phyloP scores from a whole-genome alignment of 1,140 invertebrate species.

The Araneus ventricosus region DNA sequence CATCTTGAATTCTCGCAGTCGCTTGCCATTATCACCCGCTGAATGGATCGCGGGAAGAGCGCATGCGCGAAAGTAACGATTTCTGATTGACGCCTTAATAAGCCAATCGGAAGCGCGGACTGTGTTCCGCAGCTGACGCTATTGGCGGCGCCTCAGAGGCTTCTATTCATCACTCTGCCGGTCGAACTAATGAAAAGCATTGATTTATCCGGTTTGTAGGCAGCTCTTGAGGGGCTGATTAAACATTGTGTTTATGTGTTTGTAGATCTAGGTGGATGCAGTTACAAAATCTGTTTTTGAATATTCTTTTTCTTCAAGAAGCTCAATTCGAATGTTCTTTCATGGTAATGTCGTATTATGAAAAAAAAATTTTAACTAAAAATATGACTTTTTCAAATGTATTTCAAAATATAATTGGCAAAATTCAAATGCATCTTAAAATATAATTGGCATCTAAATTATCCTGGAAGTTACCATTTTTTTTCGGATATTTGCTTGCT shows the following conservation, averaged over 20 bases:
- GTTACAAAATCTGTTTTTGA: not conserved
- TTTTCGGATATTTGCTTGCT: too few species aligned
- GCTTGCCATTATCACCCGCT: constrained; percentile 69
- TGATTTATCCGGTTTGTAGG: constrained; percentile 74
- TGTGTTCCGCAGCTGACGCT: constrained; percentile 69
- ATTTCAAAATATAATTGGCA: too few species aligned
- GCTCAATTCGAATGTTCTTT: not conserved
- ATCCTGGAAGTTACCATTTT: too few species aligned
- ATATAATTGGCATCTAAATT: too few species aligned
- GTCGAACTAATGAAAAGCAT: constrained; percentile 74
- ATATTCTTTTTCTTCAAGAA: not conserved
- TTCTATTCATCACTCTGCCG: constrained; percentile 73
- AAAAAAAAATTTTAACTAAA: too few species aligned
- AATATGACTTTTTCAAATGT: too few species aligned
- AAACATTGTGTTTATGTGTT: not conserved
- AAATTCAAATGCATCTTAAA: too few species aligned
- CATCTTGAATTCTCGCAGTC: constrained; percentile 70
- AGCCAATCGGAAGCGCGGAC: constrained; percentile 73
- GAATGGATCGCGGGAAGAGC: not conserved
- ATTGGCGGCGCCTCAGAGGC: constrained; percentile 74
- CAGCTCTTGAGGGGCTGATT: not conserved
- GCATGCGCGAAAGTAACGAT: constrained; percentile 73
- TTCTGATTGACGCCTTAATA: constrained; percentile 75
- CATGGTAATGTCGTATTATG: too few species aligned
- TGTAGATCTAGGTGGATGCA: not conserved